A percentile compares a stretch with the other conserved stretches of the same genome.
These are phyloP conservation scores for Acomys russatus DNA, from an alignment of 2,797 vertebrate genomes.

Conservation along the genomic window DNA sequence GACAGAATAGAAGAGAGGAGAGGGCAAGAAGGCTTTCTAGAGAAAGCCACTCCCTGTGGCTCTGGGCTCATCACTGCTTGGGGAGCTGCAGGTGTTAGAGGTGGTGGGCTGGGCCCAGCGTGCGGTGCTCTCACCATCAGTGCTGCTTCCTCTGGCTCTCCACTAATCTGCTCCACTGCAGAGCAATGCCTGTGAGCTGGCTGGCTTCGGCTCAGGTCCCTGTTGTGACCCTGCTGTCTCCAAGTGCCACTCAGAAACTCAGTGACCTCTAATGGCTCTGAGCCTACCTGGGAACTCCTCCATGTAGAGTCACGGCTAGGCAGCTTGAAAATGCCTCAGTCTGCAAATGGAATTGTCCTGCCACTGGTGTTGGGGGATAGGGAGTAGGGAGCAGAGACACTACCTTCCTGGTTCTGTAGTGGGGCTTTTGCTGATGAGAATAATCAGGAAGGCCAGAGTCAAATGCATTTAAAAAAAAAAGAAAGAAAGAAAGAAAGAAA, in stretches of 20 bases:
- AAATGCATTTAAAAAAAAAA: neutral
- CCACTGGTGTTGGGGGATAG: neutral
- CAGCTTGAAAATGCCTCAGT: neutral
- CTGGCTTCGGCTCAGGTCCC: neutral
- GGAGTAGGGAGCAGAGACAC: neutral
- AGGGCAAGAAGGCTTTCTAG: neutral
- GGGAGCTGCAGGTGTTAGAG: slow-evolving; percentile 44
- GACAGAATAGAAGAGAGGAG: neutral
- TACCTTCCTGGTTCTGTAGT: neutral
- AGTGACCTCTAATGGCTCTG: neutral
- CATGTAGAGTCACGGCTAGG: neutral
- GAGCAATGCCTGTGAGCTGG: accelerated
- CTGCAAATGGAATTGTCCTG: neutral
- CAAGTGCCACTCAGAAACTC: neutral
- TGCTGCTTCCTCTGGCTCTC: slow-evolving; percentile 68
- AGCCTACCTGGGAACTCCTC: neutral
- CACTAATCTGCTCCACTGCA: neutral
- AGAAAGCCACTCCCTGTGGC: neutral
- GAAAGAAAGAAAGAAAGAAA: no score
- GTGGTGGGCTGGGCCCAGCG: slow-evolving; percentile 14
- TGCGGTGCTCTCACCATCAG: neutral
- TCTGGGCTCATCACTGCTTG: neutral
- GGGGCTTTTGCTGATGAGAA: neutral
- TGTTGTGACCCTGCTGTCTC: neutral
- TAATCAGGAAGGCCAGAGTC: neutral